Evolutionary conservation across 2,888 invertebrate species (phyloP), one percentile per base, ranked within the genome.

Genomic region (Vesta saturnalis): DNA sequence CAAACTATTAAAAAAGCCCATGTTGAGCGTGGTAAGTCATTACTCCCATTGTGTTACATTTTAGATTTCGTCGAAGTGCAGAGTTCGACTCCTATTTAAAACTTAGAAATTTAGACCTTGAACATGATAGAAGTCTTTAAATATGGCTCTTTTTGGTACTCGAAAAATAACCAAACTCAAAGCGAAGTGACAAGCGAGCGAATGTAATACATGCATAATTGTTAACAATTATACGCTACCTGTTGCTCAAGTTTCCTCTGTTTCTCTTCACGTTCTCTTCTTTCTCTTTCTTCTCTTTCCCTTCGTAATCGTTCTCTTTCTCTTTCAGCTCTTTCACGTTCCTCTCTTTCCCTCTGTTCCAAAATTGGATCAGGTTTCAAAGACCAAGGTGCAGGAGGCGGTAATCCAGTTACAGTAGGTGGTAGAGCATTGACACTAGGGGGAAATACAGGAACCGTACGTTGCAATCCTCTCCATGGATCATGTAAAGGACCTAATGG

Each of bases 381-480:
- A 19, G 87, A 85, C 92, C 92, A 92, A 1, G 88, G 86, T 10
- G 86, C 85, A 15, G 87, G 85, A 68, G 79, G 80, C 21, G 82
- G 79, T 43, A 83, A 72, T 15, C 83, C 82, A 0, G 86, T 85
- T 64, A 83, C 73, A 18, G 77, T 78, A 0, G 83, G 85, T 83
- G 83, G 89, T 85, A 77, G 85, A 80, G 85, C 84, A 71, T 81
- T 81, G 3, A 82, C 82, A 2, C 79, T 65, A 6, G 84, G 85
- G 8, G 89, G 89, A 77, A 88, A 90, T 21, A 86, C 87, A 8
- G 86, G 83, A 39, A 89, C 87, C 8, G 87, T 85, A 58, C 91
- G 86, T 80, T 89, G 90, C 64, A 91, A 78, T 86, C 89, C 87
- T 83, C 91, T 86, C 91, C 91, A 92, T 5, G 91, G 90, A 84